Base-by-base conservation (phyloP, 2,888 invertebrate genomes). In the Anarsia innoxiella region DNA sequence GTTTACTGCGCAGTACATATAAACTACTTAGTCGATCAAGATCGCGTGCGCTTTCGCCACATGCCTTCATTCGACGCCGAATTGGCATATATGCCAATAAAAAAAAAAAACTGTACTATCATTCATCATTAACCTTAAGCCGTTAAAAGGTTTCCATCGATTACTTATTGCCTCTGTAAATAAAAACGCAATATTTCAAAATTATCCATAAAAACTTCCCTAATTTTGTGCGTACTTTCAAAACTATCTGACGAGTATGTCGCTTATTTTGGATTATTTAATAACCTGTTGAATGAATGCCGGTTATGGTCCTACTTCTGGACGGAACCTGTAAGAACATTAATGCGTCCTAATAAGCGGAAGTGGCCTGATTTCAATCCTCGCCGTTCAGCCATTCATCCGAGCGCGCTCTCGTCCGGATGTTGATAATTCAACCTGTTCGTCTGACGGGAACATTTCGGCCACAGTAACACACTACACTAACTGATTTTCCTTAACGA, bases 281-380 rank as follows among this genome's bases (percentile, higher is more conserved):
- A 19, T n/a, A 25, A 25, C 25, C 25, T 25, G 25, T 25, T 36
- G 40, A 35, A 10, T 23, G 25, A 19, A 8, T 19, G n/a, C n/a
- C 5, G n/a, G 25, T n/a, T 6, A 6, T 19, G 19, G 19, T 19
- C 19, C 13, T 31, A n/a, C 25, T 11, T 53, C 53, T 51, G 54
- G 59, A 53, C 61, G 63, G 65, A 70, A 69, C 63, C 66, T 50
- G 53, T 53, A 66, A 65, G 59, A 61, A 64, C 63, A 62, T 59
- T 28, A 35, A 35, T 59, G 64, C 60, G 66, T 62, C 59, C 60
- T 73, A 69, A 74, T 68, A 66, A 55, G 59, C 69, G 76, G 73
- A 76, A 72, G 70, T 60, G 72, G 66, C 67, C 76, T 70, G 71
- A 71, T 76, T 74, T 70, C 66, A 71, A 70, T 72, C 65, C 66